Percentiles rank a stretch among this genome's conserved stretches.
Evolutionary conservation across 2,113 vertebrate species (phyloP).

Genomic region (Marcusenius ussheri): DNA sequence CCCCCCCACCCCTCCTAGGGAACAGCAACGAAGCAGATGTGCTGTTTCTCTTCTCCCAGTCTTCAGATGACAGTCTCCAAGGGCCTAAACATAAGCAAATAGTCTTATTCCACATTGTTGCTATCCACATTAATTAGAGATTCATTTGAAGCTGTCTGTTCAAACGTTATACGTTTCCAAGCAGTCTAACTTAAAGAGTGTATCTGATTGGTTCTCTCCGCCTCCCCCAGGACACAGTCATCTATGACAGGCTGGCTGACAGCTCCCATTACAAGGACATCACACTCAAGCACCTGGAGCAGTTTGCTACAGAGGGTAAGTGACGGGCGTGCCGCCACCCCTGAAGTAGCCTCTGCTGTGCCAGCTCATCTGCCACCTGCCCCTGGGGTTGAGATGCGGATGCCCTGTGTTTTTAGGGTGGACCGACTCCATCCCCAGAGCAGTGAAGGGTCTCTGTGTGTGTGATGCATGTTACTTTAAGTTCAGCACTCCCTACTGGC

Average conservation of each 20-base stretch:
- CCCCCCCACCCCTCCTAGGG: background rate
- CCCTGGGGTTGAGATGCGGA: background rate
- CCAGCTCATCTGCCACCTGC: background rate
- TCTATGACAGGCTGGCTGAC: constrained; percentile 93
- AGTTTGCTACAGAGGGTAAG: constrained; percentile 96
- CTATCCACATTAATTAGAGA: background rate
- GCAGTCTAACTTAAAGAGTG: background rate
- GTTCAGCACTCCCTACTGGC: background rate
- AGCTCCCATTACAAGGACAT: constrained; percentile 96
- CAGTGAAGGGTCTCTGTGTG: background rate
- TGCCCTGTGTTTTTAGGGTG: background rate
- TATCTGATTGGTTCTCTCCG: constrained; percentile 27
- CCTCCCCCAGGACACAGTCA: constrained; percentile 82
- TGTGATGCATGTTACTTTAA: background rate
- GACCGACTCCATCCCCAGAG: background rate
- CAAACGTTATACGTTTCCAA: background rate
- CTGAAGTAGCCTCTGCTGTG: background rate
- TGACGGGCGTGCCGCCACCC: too few relatives aligned
- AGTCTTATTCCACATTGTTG: background rate
- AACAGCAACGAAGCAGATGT: background rate
- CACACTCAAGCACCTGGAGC: constrained; percentile 93
- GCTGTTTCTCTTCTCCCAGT: background rate
- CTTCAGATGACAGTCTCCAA: background rate
- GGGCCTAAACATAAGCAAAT: background rate
- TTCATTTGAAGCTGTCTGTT: background rate